Conservation (phyloP, 2,113 vertebrate species). For the Callipepla squamata region DNA sequence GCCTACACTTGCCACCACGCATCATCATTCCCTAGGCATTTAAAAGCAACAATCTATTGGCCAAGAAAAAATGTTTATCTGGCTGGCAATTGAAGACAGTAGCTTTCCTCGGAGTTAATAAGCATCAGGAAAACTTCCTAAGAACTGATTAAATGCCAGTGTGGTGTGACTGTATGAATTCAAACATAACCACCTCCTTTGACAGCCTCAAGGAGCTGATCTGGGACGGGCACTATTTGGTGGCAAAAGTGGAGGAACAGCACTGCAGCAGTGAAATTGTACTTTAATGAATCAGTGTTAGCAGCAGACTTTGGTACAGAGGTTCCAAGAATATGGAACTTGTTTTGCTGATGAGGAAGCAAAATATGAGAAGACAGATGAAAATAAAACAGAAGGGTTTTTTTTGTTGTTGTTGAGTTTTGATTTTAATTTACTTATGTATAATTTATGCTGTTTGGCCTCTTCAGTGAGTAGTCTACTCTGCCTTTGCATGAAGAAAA, state of each 20-base stretch:
- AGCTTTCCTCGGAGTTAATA: conserved; percentile 40
- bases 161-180: neutral
- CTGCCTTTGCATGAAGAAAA: neutral
- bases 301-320: neutral
- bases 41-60: conserved; percentile 47
- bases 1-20: conserved; percentile 58
- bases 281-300: neutral
- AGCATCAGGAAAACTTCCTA: conserved; percentile 22
- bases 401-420: neutral
- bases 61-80: conserved; percentile 39
- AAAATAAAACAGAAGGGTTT: neutral
- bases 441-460: neutral
- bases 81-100: conserved; percentile 36
- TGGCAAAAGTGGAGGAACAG: neutral
- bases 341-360: neutral
- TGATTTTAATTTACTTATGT: neutral
- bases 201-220: neutral
- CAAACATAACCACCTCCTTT: neutral
- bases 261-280: neutral
- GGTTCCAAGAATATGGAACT: neutral
- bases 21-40: conserved; percentile 39
- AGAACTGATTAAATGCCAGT: conserved; percentile 18
- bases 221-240: neutral
- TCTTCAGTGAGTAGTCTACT: neutral
- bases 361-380: neutral